These are phyloP conservation scores for Arctia plantaginis DNA, from an alignment of 2,888 invertebrate species.

Conservation along the genomic window DNA sequence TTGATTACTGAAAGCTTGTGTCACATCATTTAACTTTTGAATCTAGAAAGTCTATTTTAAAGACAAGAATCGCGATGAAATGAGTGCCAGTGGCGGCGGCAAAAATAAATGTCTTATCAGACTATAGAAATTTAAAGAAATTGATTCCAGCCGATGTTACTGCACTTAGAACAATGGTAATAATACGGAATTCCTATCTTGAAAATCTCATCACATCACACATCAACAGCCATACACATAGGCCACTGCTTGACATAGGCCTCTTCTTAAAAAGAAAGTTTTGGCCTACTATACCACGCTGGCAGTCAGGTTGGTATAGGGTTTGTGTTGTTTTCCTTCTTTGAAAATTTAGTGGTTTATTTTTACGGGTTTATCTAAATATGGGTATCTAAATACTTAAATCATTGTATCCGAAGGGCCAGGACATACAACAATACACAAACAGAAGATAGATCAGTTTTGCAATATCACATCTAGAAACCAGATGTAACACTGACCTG, in stretches of 20 bases:
- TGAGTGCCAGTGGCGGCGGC: background rate
- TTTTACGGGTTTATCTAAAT: background rate
- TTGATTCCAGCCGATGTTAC: background rate
- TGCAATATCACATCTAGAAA: constrained; percentile 8
- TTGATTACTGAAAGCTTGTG: background rate
- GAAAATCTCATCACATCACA: too few species aligned
- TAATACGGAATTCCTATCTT: too few species aligned
- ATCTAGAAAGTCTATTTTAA: background rate
- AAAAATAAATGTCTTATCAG: too few species aligned
- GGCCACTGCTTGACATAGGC: too few species aligned
- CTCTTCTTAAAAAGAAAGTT: too few species aligned
- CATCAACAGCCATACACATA: too few species aligned
- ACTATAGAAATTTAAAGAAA: background rate
- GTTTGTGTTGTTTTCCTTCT: too few species aligned
- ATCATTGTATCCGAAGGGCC: background rate
- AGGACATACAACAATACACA: background rate
- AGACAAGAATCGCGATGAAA: background rate
- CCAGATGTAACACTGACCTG: constrained; percentile 38
- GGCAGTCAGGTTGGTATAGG: too few species aligned
- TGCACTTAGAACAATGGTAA: too few species aligned
- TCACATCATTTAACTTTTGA: too few species aligned
- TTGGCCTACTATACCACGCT: too few species aligned
- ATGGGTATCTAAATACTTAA: background rate
- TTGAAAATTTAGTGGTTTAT: too few species aligned
- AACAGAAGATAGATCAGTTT: background rate